Conservation (phyloP, 2,113 vertebrate species). For the Prolemur simus region DNA sequence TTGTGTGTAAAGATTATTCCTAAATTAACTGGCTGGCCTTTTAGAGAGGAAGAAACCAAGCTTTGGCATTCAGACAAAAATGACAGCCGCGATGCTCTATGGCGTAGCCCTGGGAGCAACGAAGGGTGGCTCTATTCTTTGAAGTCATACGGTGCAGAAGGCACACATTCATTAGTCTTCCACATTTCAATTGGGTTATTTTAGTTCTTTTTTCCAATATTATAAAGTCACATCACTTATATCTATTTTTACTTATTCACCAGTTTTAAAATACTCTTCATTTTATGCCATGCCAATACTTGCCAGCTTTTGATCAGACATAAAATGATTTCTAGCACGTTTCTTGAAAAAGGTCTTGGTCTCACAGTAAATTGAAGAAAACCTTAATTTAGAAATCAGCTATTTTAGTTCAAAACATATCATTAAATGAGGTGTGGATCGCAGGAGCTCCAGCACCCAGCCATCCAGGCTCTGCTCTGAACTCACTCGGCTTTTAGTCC, state of each 20-base stretch:
- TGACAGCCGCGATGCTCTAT: not conserved
- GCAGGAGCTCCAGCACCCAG: not conserved
- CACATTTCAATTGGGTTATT: not conserved
- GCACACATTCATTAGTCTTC: not conserved
- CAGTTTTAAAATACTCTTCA: constrained; percentile 26
- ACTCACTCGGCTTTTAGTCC: not conserved
- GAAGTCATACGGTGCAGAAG: not conserved
- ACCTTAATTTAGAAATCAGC: not conserved
- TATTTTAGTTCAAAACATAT: constrained; percentile 43
- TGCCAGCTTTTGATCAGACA: constrained; percentile 14
- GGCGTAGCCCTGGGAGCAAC: not conserved
- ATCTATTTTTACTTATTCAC: not conserved
- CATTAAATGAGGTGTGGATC: not conserved
- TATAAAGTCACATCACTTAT: not conserved
- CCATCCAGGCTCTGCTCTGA: not conserved
- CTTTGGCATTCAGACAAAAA: not conserved
- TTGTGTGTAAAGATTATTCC: not conserved
- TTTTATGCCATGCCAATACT: not conserved
- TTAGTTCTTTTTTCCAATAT: not conserved
- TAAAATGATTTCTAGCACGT: constrained; percentile 36
- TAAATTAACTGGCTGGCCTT: not conserved
- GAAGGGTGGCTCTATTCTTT: not conserved
- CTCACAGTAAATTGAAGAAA: constrained; percentile 47
- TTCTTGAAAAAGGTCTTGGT: not conserved
- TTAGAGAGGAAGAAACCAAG: not conserved